Evolutionary conservation across 2,888 invertebrate genomes (phyloP), one percentile per base, ranked within the genome.

Genomic region (Rhogogaster chlorosoma): DNA sequence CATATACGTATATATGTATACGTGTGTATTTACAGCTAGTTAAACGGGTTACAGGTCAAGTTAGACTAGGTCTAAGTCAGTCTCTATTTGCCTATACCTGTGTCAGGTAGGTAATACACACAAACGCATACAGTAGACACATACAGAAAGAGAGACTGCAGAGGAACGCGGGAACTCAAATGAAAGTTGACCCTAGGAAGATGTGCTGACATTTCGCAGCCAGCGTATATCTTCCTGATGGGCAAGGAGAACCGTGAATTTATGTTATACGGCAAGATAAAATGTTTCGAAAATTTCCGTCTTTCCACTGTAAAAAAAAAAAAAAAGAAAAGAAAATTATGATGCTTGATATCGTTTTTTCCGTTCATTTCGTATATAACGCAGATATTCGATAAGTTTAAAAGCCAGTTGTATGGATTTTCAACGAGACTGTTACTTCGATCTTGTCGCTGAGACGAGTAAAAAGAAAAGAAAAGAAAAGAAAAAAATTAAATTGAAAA

Each of bases 161-260:
- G 49, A 80, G 38, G 38, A 57, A 80, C 61, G 80, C 80, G 80
- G 61, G 36, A 67, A 83, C 45, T 70, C 29, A 26, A 70, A 83
- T 83, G 83, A 83, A 83, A 83, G 83, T 83, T 83, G 83, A 83
- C 83, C 83, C 83, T 32, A 45, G 83, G 18, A 83, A 83, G 83
- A 83, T 83, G 83, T 42, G 83, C 83, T 83, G 83, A 70, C 83
- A 83, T 83, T 83, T 83, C 67, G 61, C 80, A 77, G 53, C 9
- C 45, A n/a, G 26, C 45, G 42, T 42, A 6, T 67, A 67, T 67
- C 67, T 67, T 61, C 61, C 61, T 61, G 53, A 12, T 45, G 61
- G 61, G 9, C 26, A 26, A 22, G 26, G 26, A 61, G 26, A 12
- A 26, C 12, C 61, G 61, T 61, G 26, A 26, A 12, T 61, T 61